These are phyloP conservation scores for Barnardius zonarius DNA, from an alignment of 2,113 vertebrate species.

Conservation along the genomic window DNA sequence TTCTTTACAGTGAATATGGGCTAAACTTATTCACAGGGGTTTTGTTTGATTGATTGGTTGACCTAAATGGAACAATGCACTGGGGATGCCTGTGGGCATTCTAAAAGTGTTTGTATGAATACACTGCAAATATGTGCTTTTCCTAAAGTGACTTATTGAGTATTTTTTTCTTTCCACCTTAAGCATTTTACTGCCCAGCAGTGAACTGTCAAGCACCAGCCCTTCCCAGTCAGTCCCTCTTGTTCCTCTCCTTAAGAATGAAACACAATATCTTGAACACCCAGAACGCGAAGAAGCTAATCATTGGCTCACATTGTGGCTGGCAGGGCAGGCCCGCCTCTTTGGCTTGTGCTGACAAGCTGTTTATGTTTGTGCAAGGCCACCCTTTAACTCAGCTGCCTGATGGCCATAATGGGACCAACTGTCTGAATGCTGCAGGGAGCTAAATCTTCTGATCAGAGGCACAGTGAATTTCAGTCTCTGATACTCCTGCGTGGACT, in stretches of 20 bases:
- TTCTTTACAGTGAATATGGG: background rate
- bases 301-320: slow-evolving; percentile 73
- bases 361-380: slow-evolving; percentile 76
- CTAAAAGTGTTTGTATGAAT: background rate
- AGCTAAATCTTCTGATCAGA: background rate
- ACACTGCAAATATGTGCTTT: background rate
- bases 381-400: slow-evolving; percentile 68
- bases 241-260: slow-evolving; percentile 52
- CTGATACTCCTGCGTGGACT: background rate
- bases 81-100: background rate
- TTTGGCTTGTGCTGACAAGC: slow-evolving; percentile 74
- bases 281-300: slow-evolving; percentile 53
- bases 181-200: background rate
- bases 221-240: background rate
- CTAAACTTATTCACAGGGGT: background rate
- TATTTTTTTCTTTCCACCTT: background rate
- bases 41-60: background rate
- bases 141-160: background rate
- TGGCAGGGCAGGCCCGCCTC: slow-evolving; percentile 65
- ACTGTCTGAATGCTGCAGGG: slow-evolving; percentile 51
- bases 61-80: background rate
- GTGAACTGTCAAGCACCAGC: background rate
- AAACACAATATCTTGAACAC: slow-evolving; percentile 71
- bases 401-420: slow-evolving; percentile 59
- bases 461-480: slow-evolving; percentile 3